A percentile compares a stretch with the other conserved stretches of the same genome.
Conservation (phyloP, 1,140 invertebrate species). For the Pseudobourletiella spinata region DNA sequence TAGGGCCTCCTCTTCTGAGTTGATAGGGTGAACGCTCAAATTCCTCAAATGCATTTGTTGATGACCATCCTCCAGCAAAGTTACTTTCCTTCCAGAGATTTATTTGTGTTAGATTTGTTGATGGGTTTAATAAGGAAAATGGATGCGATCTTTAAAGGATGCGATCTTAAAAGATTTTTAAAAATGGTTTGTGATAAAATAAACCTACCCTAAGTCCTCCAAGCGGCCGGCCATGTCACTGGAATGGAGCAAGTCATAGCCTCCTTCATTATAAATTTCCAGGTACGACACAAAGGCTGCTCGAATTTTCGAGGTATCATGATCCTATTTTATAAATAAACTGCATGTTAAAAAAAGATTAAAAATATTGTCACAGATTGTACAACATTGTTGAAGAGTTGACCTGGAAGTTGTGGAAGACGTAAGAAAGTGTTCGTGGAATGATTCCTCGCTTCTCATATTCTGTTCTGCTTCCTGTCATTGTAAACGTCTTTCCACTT, state of each 20-base stretch:
- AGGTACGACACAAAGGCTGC: constrained; percentile 46
- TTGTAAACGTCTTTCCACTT: constrained; percentile 59
- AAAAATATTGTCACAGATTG: not conserved
- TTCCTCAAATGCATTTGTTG: constrained; percentile 54
- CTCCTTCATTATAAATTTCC: constrained; percentile 51
- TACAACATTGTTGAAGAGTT: too few species aligned
- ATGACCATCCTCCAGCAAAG: constrained; percentile 50
- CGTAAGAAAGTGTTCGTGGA: constrained; percentile 47
- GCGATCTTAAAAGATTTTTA: too few species aligned
- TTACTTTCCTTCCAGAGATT: too few species aligned
- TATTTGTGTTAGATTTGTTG: too few species aligned
- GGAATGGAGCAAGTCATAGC: constrained; percentile 54
- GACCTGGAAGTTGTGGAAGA: constrained; percentile 49
- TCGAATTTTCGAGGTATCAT: constrained; percentile 1
- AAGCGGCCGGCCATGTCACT: constrained; percentile 45
- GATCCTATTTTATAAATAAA: too few species aligned
- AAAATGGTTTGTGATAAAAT: too few species aligned
- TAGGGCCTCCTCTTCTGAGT: constrained; percentile 51
- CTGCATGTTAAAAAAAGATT: not conserved
- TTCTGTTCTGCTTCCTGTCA: constrained; percentile 49
- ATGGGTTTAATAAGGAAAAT: too few species aligned
- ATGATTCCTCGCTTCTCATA: constrained; percentile 51
- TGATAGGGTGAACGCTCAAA: constrained; percentile 49
- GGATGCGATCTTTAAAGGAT: too few species aligned
- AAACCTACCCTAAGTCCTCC: constrained; percentile 52